Percentiles rank a stretch among this genome's conserved stretches.
phyloP scores from a whole-genome alignment of 2,797 vertebrate genomes.

The Serranus cabrilla region DNA sequence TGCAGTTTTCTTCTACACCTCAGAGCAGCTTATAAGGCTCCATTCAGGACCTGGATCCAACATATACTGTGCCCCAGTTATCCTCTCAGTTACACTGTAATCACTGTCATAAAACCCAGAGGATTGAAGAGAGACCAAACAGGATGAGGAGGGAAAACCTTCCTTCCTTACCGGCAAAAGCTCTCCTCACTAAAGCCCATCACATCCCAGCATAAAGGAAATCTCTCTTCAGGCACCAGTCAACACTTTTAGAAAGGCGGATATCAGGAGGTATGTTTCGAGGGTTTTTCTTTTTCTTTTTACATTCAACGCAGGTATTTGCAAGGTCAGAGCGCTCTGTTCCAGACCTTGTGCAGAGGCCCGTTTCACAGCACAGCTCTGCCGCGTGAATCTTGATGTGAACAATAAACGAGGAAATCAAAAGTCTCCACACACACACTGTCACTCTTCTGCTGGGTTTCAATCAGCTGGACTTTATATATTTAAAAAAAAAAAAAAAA shows the following conservation, averaged over 20 bases:
- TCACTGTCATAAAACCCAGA: constrained; percentile 15
- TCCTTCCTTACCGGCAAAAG: constrained; percentile 68
- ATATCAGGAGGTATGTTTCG: neutral
- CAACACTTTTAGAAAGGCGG: constrained; percentile 52
- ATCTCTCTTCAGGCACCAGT: constrained; percentile 40
- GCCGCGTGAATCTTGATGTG: constrained; percentile 1
- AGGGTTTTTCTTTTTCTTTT: neutral
- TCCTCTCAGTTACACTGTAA: constrained; percentile 15
- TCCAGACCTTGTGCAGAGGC: constrained; percentile 5
- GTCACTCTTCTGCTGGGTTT: too few species aligned
- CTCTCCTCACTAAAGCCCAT: constrained; percentile 52
- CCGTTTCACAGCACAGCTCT: neutral
- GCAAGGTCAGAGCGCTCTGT: constrained; percentile 17
- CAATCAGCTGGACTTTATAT: too few species aligned
- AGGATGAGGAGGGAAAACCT: constrained; percentile 78
- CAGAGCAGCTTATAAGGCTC: neutral
- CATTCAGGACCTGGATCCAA: neutral
- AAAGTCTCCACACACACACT: neutral
- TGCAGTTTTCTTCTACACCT: neutral
- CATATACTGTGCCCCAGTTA: neutral
- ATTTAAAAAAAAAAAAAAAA: too few species aligned
- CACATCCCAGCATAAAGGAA: constrained; percentile 73
- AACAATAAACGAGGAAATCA: neutral
- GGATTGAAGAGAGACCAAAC: constrained; percentile 59
- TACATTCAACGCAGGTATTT: constrained; percentile 28